These are phyloP conservation scores for Coleophora deauratella DNA, from an alignment of 2,888 invertebrate species.

Conservation along the genomic window DNA sequence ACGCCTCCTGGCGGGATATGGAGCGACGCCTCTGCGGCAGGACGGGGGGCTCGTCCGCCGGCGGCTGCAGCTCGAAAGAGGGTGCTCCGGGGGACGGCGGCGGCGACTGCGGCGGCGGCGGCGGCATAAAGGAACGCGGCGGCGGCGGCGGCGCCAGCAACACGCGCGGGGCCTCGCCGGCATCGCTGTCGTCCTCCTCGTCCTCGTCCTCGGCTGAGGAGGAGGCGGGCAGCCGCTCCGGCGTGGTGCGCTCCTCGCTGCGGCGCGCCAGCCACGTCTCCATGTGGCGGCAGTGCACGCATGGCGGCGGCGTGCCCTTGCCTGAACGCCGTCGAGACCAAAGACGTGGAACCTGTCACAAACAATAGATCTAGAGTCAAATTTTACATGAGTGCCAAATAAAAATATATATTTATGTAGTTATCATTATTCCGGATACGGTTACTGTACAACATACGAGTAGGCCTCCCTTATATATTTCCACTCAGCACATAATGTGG, in stretches of 20 bases:
- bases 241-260: conserved; percentile 54
- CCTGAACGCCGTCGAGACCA: conserved; percentile 78
- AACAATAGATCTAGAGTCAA: too few species aligned
- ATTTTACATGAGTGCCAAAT: too few species aligned
- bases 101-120: conserved; percentile 54
- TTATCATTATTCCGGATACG: background rate
- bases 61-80: conserved; percentile 74
- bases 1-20: conserved; percentile 87
- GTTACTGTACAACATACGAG: too few species aligned
- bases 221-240: conserved; percentile 48
- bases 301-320: conserved; percentile 79
- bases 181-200: conserved; percentile 68
- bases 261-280: conserved; percentile 80
- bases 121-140: conserved; percentile 43
- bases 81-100: conserved; percentile 72
- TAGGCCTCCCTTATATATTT: too few species aligned
- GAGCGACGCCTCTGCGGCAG: conserved; percentile 78
- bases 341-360: conserved; percentile 74
- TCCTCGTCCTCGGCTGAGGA: conserved; percentile 64
- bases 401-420: conserved; percentile 3
- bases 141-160: conserved; percentile 77
- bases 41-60: conserved; percentile 55
- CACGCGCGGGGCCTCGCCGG: conserved; percentile 67
- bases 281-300: conserved; percentile 85
- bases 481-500: too few species aligned